These are phyloP conservation scores for Poeciliopsis turneri DNA, from an alignment of 2,797 vertebrate genomes.

Conservation along the genomic window DNA sequence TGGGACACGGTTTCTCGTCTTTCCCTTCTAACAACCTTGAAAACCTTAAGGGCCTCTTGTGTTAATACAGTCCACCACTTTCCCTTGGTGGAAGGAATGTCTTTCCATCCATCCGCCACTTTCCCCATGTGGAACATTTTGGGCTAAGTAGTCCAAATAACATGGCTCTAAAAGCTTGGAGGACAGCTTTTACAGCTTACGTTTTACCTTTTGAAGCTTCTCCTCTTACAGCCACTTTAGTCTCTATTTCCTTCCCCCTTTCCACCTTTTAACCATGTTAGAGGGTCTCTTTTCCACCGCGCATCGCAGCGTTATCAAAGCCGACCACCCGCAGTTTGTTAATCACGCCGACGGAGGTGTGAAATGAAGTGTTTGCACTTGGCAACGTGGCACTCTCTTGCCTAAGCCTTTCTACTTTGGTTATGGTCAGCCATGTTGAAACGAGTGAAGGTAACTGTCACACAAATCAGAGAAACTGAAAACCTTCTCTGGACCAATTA, in stretches of 20 bases:
- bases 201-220: slow-evolving; percentile 67
- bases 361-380: slow-evolving; percentile 67
- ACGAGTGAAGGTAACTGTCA: slow-evolving; percentile 23
- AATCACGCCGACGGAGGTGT: slow-evolving; percentile 66
- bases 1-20: slow-evolving; percentile 36
- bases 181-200: slow-evolving; percentile 62
- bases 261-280: slow-evolving; percentile 66
- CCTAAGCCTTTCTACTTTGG: slow-evolving; percentile 37
- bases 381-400: slow-evolving; percentile 32
- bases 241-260: slow-evolving; percentile 68
- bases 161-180: slow-evolving; percentile 69
- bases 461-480: slow-evolving; percentile 12
- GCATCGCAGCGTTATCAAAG: slow-evolving; percentile 67
- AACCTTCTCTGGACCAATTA: slow-evolving; percentile 26
- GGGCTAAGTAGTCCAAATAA: slow-evolving; percentile 74
- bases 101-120: slow-evolving; percentile 41
- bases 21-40: slow-evolving; percentile 53
- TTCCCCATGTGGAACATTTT: slow-evolving; percentile 56
- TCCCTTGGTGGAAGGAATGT: slow-evolving; percentile 49
- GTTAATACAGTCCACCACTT: slow-evolving; percentile 68
- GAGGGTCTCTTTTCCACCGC: slow-evolving; percentile 63
- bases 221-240: slow-evolving; percentile 63
- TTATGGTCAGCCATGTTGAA: slow-evolving; percentile 46
- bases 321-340: slow-evolving; percentile 64
- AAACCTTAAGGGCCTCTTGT: slow-evolving; percentile 65